Base-by-base conservation (phyloP, 64 coral and sea anemone genomes). In the Pocillopora verrucosa region DNA sequence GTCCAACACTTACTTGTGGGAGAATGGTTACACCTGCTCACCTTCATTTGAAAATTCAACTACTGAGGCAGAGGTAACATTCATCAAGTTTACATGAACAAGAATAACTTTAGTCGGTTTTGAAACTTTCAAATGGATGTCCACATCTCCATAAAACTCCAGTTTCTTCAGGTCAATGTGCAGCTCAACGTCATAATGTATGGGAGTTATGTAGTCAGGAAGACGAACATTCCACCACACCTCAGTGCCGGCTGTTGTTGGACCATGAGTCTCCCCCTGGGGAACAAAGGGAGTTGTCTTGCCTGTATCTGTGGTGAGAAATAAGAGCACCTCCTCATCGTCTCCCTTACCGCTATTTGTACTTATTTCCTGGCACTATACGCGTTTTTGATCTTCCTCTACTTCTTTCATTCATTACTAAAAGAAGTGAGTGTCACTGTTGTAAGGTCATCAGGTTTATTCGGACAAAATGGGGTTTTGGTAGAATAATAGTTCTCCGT, bases 201-300 rank as follows among this genome's bases (percentile, higher is more conserved):
- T 36, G 4, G 97, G 97, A 34, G 88, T 68, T 38, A 92, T 91
- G 35, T 91, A 88, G 17, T 91, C 73, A 11, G 97, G 97, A 37
- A 99, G 79, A 51, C 97, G 93, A 76, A 99, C 97, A 16, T 95
- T 86, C 90, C 88, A 91, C 91, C 94, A 99, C 24, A 89, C 92
- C 58, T 95, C 97, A 57, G 93, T 56, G 4, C 96, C 96, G 30
- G 91, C 58, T 2, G 94, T 96, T 45, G 94, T 96, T 4, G 95
- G 94, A 41, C 74, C 76, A 45, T 45, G 6, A 6, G 41, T 45
- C 2, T 6, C 41, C 41, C 0, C 41, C 3, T 51, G 41, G 41
- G 41, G 41, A 7, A 51, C 41, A 51, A 51, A 0, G 41, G 41
- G 41, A 51, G 1, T 51, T 51, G 41, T 51, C 7, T 51, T 51